Evolutionary conservation across 2,113 vertebrate species (phyloP), one percentile per base, ranked within the genome.

Genomic region (Poeciliopsis turrubarensis): DNA sequence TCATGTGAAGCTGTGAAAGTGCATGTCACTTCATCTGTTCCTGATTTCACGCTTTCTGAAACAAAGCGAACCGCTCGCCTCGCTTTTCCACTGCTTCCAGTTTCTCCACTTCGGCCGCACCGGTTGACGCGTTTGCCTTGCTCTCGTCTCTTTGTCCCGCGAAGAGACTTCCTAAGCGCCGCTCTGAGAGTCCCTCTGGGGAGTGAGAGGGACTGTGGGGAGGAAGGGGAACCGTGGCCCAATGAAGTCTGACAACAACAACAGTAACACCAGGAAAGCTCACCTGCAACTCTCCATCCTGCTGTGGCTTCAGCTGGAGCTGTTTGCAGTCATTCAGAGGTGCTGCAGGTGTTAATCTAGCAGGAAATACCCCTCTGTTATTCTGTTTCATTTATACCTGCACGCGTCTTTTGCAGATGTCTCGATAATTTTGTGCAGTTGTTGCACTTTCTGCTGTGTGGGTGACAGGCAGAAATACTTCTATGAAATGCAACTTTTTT

Each of bases 261-360:
- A 70, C 68, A 70, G 84, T 80, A 88, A 80, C 66, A 70, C 44
- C 81, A 84, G 86, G 76, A 83, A 87, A 73, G 82, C 72, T 87
- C 77, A 87, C 73, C 74, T 69, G 75, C 41, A 0, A 37, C 84
- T 54, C 75, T 65, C 11, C 77, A 78, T 79, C 86, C 66, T 68
- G 65, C 66, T 22, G 39, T 25, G 26, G 39, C 77, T 72, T 71
- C 63, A 62, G 37, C 71, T 74, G 68, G 66, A 80, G 60, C 66
- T 60, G 75, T 73, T 85, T 75, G 68, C 76, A 87, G 72, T 78
- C 60, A 75, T 72, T 86, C 69, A 79, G 65, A 57, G 70, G 66
- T 69, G 25, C 70, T 73, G 62, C 75, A 87, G 77, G 73, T 88
- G 76, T 79, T 84, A 70, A 27, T 71, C 75, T 73, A n/a, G 65